Base-by-base conservation (phyloP, 2,888 invertebrate genomes). In the Phaonia tiefii region DNA sequence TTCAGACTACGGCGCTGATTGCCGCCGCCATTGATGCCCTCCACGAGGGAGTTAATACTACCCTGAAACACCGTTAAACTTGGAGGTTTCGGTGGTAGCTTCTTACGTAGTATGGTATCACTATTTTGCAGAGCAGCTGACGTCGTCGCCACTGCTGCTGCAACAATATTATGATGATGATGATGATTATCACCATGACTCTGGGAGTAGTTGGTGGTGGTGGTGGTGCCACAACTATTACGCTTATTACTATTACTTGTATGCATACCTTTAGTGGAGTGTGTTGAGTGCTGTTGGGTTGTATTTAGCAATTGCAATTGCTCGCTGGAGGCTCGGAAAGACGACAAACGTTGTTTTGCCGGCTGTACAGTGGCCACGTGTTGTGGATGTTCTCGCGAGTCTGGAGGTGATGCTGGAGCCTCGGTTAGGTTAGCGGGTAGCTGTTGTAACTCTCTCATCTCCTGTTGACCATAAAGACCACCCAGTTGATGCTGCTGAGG, bases 311-410 rank as follows among this genome's bases (percentile, higher is more conserved):
- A 79, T 83, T 89, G 89, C 74, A 89, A 70, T 84, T 90, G 89
- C 79, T 90, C 90, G 79, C 89, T 89, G 83, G 87, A 85, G 37
- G 88, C 87, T 54, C 90, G 90, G 85, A 91, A 91, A 82, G 91
- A 91, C 78, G 91, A 91, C 75, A 91, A 86, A 84, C 91, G 88
- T 84, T 91, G 91, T 85, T 90, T 89, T 80, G 89, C 88, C 76
- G 89, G 89, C 84, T 89, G 89, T 77, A 89, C 88, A 71, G 89
- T 89, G 83, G 89, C 89, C 83, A 86, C 87, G 73, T 86, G 84
- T 56, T 85, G 83, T 58, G 72, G 82, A 67, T 81, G 78, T 67
- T 78, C 72, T 15, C 39, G n/a, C n/a, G 63, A 42, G n/a, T 51
- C 54, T 65, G 67, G 60, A 4, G 82, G 83, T 3, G 83, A 76